A percentile compares a stretch with the other conserved stretches of the same genome.
phyloP scores from a whole-genome alignment of 2,888 invertebrate species.

The Aleiodes alternator region DNA sequence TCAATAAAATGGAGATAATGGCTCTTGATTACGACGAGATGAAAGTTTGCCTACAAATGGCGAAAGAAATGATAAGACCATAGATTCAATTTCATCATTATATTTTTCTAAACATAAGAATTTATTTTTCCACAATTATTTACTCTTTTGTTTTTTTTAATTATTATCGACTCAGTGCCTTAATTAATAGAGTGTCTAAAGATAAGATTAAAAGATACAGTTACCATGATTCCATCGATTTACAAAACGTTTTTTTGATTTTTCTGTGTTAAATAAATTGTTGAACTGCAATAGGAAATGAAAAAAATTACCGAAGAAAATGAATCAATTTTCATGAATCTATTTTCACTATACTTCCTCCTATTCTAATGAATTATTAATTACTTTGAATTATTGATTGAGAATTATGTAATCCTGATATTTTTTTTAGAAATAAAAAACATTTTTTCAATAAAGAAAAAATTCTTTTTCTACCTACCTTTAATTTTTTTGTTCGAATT shows the following conservation, averaged over 20 bases:
- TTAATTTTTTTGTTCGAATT: no score
- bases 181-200: slow-evolving; percentile 1
- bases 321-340: not conserved
- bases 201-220: not conserved
- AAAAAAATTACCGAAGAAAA: not conserved
- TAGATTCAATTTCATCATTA: not conserved
- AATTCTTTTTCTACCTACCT: not conserved
- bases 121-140: slow-evolving; percentile 1
- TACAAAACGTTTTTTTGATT: not conserved
- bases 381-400: not conserved
- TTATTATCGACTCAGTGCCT: slow-evolving; percentile 30
- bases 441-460: not conserved
- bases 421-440: slow-evolving; percentile 22
- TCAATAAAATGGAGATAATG: slow-evolving; percentile 66
- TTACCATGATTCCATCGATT: slow-evolving; percentile 13
- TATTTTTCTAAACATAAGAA: slow-evolving; percentile 11
- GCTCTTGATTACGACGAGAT: slow-evolving; percentile 67
- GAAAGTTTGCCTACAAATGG: slow-evolving; percentile 65
- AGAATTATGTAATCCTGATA: slow-evolving; percentile 30
- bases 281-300: not conserved
- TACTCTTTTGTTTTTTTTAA: no score
- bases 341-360: not conserved
- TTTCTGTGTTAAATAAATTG: not conserved
- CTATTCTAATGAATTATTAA: slow-evolving; percentile 10
- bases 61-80: slow-evolving; percentile 56